These are phyloP conservation scores for Trachops cirrhosus DNA, from an alignment of 2,797 vertebrate species.

Conservation along the genomic window DNA sequence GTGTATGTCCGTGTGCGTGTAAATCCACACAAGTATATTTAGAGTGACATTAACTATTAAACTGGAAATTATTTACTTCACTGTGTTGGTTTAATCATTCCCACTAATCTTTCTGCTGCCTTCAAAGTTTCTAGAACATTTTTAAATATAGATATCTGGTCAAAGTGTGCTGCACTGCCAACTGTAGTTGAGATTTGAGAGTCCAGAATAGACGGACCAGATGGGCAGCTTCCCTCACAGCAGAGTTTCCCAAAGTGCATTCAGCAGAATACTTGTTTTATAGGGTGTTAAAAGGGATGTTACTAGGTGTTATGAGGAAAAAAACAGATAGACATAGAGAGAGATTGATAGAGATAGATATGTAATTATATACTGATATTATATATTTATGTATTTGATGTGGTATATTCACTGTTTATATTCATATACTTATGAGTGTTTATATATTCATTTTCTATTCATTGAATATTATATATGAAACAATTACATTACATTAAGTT, in stretches of 20 bases:
- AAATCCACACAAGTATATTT: not conserved
- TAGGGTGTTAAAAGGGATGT: slow-evolving; percentile 72
- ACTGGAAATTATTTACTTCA: slow-evolving; percentile 52
- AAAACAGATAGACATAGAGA: slow-evolving; percentile 26
- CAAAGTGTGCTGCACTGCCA: slow-evolving; percentile 77
- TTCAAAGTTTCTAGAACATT: slow-evolving; percentile 73
- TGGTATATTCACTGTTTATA: not conserved
- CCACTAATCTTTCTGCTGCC: slow-evolving; percentile 67
- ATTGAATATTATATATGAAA: not conserved
- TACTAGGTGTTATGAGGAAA: slow-evolving; percentile 71
- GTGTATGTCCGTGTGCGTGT: not conserved
- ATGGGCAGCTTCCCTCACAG: slow-evolving; percentile 77
- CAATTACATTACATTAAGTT: slow-evolving; percentile 9
- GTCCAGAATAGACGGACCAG: slow-evolving; percentile 78
- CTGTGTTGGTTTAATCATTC: slow-evolving; percentile 54
- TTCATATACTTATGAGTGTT: not conserved
- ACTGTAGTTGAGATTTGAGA: slow-evolving; percentile 74
- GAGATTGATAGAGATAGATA: not conserved
- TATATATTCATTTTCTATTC: not conserved
- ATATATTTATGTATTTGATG: not conserved
- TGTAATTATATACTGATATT: not conserved
- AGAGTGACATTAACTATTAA: slow-evolving; percentile 36
- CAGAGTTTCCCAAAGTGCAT: slow-evolving; percentile 75
- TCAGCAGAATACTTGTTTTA: slow-evolving; percentile 64
- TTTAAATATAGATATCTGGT: slow-evolving; percentile 77